Evolutionary conservation across 2,797 vertebrate genomes (phyloP).

Genomic region (Clarias platycephalus): DNA sequence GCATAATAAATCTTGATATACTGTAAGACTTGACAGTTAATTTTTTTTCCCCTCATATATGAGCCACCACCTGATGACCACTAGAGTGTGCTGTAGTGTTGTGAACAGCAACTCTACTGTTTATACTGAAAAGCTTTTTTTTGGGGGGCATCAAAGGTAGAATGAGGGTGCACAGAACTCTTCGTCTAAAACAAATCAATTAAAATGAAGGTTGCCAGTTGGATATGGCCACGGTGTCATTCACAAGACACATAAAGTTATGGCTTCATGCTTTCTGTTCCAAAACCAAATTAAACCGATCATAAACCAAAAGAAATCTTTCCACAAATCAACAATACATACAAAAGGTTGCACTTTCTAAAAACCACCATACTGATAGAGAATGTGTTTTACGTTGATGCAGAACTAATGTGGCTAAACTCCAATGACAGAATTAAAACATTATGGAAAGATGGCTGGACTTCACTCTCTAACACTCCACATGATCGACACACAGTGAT

Average conservation of each 20-base stretch:
- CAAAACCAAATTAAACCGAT: constrained; percentile 54
- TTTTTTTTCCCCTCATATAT: neutral
- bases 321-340: constrained; percentile 64
- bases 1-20: neutral
- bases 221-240: constrained; percentile 68
- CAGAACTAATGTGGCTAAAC: constrained; percentile 70
- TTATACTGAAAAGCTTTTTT: constrained; percentile 8
- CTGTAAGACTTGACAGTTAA: neutral
- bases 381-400: constrained; percentile 74
- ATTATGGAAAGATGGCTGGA: constrained; percentile 59
- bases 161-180: neutral
- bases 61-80: constrained; percentile 51
- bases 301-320: constrained; percentile 63
- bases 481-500: constrained; percentile 75
- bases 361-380: constrained; percentile 63
- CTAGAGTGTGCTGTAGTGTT: constrained; percentile 59
- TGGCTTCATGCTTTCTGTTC: constrained; percentile 76
- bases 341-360: constrained; percentile 67
- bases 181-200: neutral
- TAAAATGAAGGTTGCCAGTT: constrained; percentile 68
- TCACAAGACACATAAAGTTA: constrained; percentile 65
- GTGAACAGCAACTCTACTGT: constrained; percentile 37
- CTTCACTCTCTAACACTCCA: constrained; percentile 70
- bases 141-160: neutral
- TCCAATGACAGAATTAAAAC: constrained; percentile 65